Conservation (phyloP, 2,113 vertebrate genomes). For the Atlantisia rogersi region DNA sequence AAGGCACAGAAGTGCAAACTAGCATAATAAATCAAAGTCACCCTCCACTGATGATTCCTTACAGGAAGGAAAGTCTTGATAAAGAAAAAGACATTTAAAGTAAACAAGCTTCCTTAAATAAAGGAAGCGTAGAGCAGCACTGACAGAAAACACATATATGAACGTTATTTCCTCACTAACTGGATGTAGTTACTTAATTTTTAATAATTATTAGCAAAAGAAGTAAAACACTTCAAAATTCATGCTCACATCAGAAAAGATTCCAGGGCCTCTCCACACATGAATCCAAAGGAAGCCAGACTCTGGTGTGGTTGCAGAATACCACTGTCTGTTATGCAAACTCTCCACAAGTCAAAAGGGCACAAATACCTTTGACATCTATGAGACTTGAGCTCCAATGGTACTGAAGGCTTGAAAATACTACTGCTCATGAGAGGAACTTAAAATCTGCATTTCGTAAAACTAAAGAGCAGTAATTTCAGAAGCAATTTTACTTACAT, state of each 20-base stretch:
- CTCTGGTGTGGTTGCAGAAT: not conserved
- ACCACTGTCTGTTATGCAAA: not conserved
- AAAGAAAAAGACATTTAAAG: slow-evolving; percentile 20
- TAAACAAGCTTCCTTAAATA: slow-evolving; percentile 46
- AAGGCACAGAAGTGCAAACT: slow-evolving; percentile 58
- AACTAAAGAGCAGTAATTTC: not conserved
- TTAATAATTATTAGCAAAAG: not conserved
- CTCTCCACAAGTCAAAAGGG: not conserved
- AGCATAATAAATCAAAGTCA: slow-evolving; percentile 5
- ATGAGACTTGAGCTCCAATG: not conserved
- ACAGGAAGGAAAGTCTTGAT: slow-evolving; percentile 33
- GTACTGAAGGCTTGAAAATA: not conserved
- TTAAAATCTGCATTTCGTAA: not conserved
- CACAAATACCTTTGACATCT: not conserved
- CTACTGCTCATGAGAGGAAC: not conserved
- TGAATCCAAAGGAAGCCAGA: not conserved
- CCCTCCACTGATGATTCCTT: slow-evolving; percentile 9
- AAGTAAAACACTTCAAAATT: not conserved
- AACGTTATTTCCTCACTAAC: not conserved
- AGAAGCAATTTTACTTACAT: not conserved
- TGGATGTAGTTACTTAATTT: not conserved
- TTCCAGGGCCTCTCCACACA: not conserved
- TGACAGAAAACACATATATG: not conserved
- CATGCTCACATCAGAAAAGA: not conserved
- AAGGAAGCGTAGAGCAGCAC: slow-evolving; percentile 41